These are phyloP conservation scores for Andrena praecox DNA, from an alignment of 2,888 invertebrate genomes.

Conservation along the genomic window DNA sequence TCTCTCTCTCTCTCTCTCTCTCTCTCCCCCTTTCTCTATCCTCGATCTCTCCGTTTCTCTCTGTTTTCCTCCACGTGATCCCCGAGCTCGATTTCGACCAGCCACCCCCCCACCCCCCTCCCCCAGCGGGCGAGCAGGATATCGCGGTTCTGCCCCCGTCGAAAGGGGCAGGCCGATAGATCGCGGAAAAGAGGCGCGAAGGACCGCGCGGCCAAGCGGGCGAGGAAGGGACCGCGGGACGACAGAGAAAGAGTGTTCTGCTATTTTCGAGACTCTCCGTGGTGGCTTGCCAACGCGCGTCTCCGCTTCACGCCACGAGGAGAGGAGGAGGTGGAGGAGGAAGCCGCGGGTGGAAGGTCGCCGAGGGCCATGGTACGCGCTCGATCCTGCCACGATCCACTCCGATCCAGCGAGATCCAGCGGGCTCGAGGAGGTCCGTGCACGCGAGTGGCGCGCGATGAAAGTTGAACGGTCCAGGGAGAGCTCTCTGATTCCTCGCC, in stretches of 20 bases:
- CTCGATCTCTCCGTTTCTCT: background rate
- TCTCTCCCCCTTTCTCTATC: background rate
- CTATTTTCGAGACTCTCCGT: conserved; percentile 72
- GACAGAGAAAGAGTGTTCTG: conserved; percentile 58
- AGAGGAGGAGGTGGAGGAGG: background rate
- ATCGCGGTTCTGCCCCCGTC: background rate
- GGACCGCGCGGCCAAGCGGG: conserved; percentile 20
- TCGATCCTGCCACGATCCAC: conserved; percentile 17
- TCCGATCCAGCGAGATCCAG: conserved; percentile 2
- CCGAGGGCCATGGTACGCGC: conserved; percentile 13
- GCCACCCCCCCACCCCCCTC: background rate
- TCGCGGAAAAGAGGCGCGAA: conserved; percentile 41
- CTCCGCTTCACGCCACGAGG: conserved; percentile 44
- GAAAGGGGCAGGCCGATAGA: conserved; percentile 12
- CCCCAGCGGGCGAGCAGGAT: background rate
- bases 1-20: background rate
- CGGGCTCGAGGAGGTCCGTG: background rate
- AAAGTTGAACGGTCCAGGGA: no score
- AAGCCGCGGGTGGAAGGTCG: conserved; percentile 42
- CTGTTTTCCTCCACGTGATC: background rate
- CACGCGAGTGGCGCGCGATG: background rate
- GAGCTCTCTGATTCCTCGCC: background rate
- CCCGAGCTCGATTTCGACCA: background rate
- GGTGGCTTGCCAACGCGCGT: conserved; percentile 70
- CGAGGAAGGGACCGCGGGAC: conserved; percentile 27